These are phyloP conservation scores for Forbesichthys papilliferus DNA, from an alignment of 2,113 vertebrate species.

Conservation along the genomic window DNA sequence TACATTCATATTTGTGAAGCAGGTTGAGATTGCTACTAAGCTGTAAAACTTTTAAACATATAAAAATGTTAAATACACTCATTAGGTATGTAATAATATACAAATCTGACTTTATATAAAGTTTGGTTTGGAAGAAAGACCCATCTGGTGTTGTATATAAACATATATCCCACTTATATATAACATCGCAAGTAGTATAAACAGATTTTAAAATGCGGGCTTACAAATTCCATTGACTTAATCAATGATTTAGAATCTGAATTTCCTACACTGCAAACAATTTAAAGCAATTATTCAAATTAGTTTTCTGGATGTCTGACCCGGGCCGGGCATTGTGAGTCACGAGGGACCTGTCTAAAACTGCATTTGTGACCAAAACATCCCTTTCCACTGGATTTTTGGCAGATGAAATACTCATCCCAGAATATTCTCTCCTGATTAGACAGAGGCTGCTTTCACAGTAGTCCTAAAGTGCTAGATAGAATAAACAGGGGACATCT, in stretches of 20 bases:
- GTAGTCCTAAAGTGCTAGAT: conserved; percentile 36
- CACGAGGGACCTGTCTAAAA: conserved; percentile 28
- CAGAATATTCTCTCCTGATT: conserved; percentile 60
- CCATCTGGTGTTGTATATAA: conserved; percentile 20
- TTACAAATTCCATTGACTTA: not conserved
- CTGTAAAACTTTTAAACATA: conserved; percentile 25
- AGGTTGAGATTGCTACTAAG: conserved; percentile 34
- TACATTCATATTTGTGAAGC: conserved; percentile 35
- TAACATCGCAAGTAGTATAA: not conserved
- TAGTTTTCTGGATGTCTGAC: conserved; percentile 39
- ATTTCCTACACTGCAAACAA: conserved; percentile 26
- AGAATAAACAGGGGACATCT: conserved; percentile 46
- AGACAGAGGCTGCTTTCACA: conserved; percentile 65
- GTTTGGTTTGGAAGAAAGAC: conserved; percentile 14
- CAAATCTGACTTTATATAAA: conserved; percentile 27
- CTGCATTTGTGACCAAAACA: conserved; percentile 23
- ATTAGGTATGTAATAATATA: conserved; percentile 34
- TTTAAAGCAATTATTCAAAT: conserved; percentile 38
- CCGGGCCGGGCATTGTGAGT: conserved; percentile 22
- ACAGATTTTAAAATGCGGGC: not conserved
- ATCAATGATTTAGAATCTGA: conserved; percentile 25
- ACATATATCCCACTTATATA: conserved; percentile 21
- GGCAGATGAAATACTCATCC: conserved; percentile 44
- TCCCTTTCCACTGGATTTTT: conserved; percentile 20
- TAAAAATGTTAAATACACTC: conserved; percentile 20